Conservation (phyloP, 2,888 invertebrate species). For the Capitulum mitella region DNA sequence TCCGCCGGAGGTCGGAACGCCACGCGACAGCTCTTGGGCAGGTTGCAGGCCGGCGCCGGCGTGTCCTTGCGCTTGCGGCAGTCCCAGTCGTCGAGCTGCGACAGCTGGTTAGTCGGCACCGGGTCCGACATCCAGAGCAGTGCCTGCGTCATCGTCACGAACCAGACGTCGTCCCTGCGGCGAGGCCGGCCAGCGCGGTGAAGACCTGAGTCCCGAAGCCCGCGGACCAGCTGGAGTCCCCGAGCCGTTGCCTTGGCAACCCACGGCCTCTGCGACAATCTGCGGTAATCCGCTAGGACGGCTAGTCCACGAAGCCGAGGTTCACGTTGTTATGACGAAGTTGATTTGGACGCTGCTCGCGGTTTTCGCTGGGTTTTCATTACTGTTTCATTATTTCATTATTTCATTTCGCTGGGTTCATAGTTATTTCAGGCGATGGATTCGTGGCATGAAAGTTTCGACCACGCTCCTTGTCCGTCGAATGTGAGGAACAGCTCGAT, state of each 20-base stretch:
- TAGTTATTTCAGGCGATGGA: too few species aligned
- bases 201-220: background rate
- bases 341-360: too few species aligned
- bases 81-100: conserved; percentile 70
- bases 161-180: conserved; percentile 72
- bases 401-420: too few species aligned
- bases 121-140: conserved; percentile 86
- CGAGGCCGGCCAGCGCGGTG: conserved; percentile 37
- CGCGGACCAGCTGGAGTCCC: background rate
- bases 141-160: conserved; percentile 79
- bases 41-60: conserved; percentile 67
- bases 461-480: too few species aligned
- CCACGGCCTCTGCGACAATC: background rate
- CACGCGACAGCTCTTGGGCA: conserved; percentile 74
- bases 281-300: too few species aligned
- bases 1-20: conserved; percentile 44
- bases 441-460: too few species aligned
- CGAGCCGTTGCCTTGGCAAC: background rate
- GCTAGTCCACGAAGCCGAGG: too few species aligned
- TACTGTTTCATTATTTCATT: too few species aligned
- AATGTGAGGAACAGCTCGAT: too few species aligned
- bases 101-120: conserved; percentile 58
- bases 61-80: conserved; percentile 53
- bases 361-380: too few species aligned
- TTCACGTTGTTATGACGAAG: too few species aligned